A percentile compares a stretch with the other conserved stretches of the same genome.
Conservation (phyloP, 1,140 invertebrate species). For the Globodera rostochiensis region DNA sequence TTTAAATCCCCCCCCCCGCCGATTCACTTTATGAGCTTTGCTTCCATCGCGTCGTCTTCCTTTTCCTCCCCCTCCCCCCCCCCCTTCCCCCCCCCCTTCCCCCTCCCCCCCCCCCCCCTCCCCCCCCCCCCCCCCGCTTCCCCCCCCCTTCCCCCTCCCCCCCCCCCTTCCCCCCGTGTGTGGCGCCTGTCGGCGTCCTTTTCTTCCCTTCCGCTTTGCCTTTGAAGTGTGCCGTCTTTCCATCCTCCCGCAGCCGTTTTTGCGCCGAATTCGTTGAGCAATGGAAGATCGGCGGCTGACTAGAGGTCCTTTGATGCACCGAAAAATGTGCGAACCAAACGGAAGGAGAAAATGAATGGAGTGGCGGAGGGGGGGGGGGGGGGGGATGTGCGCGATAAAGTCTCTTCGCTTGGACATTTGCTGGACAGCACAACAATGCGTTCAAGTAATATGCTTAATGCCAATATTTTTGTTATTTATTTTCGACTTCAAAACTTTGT, state of each 20-base stretch:
- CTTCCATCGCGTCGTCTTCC: not conserved
- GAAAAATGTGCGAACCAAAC: constrained; percentile 7
- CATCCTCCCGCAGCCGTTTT: constrained; percentile 11
- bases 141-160: not conserved
- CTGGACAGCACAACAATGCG: too few species aligned
- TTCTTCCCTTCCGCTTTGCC: not conserved
- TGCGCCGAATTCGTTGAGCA: constrained; percentile 11
- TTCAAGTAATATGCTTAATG: too few species aligned
- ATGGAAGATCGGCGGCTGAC: not conserved
- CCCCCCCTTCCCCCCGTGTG: not conserved
- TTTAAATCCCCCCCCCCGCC: too few species aligned
- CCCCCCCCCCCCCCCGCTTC: too few species aligned
- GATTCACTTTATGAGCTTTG: not conserved
- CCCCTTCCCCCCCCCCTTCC: not conserved
- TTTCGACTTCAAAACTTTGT: not conserved
- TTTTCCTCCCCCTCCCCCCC: not conserved
- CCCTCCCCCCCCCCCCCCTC: too few species aligned
- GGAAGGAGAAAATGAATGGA: not conserved
- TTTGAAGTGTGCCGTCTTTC: not conserved
- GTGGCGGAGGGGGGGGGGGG: not conserved
- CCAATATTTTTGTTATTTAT: not conserved
- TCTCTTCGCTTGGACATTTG: too few species aligned
- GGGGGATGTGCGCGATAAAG: not conserved
- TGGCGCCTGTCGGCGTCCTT: constrained; percentile 10
- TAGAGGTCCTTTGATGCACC: not conserved